Evolutionary conservation across 2,888 invertebrate species (phyloP), one percentile per base, ranked within the genome.

Genomic region (Linnaemya vulpina): DNA sequence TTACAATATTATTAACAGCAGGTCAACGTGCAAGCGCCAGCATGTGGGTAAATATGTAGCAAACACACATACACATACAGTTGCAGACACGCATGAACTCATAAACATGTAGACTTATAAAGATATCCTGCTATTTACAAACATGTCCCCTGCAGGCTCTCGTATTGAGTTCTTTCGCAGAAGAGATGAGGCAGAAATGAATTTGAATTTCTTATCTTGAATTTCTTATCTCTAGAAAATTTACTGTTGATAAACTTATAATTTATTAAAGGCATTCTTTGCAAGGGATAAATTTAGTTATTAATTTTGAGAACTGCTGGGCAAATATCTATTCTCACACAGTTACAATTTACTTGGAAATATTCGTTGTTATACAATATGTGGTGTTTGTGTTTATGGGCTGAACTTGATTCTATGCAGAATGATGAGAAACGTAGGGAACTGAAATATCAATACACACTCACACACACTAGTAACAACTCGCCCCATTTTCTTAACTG

Each of bases 1-100:
- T 90, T 89, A 83, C 87, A 86, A 84, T 83, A 86, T 87, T 87
- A 87, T 87, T 86, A 87, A 86, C 87, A 87, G 62, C 86, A 78
- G 85, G 84, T 83, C 86, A 86, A 83, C 76, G 63, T 62, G 55
- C 38, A 70, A 65, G 35, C 43, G 65, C 63, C 43, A 80, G 83
- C 70, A 67, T 74, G 43, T 68, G 78, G 58, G 51, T 55, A 80
- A 49, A 81, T 38, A 74, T 15, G 17, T 30, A 40, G 7, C 40
- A 43, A 30, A 51, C n/a, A 53, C 17, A 30, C 30, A 20, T 8
- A 62, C 49, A n/a, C n/a, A n/a, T n/a, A n/a, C n/a, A n/a, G n/a
- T n/a, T n/a, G n/a, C n/a, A n/a, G n/a, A n/a, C n/a, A 3, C 2
- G 1, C 1, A 60, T 30, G 17, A 11, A 2, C 11, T 8, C 38